Evolutionary conservation across 2,888 invertebrate species (phyloP).

Genomic region (Oconnorella tubifera): DNA sequence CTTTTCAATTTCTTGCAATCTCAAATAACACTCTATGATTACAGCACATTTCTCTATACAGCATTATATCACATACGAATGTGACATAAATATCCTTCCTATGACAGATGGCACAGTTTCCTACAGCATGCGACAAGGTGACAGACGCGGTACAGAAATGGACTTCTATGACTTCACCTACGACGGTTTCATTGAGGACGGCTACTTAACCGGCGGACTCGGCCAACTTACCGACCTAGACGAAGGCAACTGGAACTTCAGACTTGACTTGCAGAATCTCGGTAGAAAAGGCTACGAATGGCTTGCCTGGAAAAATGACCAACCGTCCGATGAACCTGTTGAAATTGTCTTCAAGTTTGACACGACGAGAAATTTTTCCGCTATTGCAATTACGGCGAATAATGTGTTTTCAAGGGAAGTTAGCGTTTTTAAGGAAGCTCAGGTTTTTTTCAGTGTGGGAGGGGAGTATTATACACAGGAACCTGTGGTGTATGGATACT

Average conservation of each 20-base stretch:
- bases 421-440: slow-evolving; percentile 77
- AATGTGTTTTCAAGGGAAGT: slow-evolving; percentile 56
- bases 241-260: slow-evolving; percentile 63
- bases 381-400: slow-evolving; percentile 9
- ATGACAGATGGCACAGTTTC: slow-evolving; percentile 79
- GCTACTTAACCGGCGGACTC: slow-evolving; percentile 67
- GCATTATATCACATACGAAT: too few species aligned
- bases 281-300: slow-evolving; percentile 65
- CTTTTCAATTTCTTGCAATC: too few species aligned
- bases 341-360: slow-evolving; percentile 82
- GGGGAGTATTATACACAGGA: slow-evolving; percentile 74
- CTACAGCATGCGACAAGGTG: slow-evolving; percentile 84
- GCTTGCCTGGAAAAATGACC: slow-evolving; percentile 76
- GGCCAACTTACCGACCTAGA: slow-evolving; percentile 79
- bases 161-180: slow-evolving; percentile 80
- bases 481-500: slow-evolving; percentile 63
- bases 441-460: slow-evolving; percentile 71
- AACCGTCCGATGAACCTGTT: slow-evolving; percentile 59
- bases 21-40: too few species aligned
- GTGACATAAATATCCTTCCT: too few species aligned
- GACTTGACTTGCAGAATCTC: slow-evolving; percentile 63
- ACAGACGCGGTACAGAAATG: slow-evolving; percentile 73
- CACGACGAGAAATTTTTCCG: slow-evolving; percentile 77
- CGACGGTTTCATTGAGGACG: slow-evolving; percentile 63
- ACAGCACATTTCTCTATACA: too few species aligned